phyloP scores from a whole-genome alignment of 2,797 vertebrate genomes.

The Brachyrhaphis roseni region DNA sequence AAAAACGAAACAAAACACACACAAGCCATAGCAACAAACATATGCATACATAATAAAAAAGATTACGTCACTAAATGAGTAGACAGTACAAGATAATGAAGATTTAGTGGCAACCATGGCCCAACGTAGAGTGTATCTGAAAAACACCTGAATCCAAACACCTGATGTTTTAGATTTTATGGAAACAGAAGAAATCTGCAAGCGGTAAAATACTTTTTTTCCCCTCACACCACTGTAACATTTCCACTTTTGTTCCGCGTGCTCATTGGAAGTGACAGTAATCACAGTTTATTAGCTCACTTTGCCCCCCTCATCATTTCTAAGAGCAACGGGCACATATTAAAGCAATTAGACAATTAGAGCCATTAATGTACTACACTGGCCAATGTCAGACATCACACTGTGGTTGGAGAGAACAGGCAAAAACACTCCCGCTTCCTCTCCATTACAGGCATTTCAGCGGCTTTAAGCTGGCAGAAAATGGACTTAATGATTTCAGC shows the following conservation, averaged over 20 bases:
- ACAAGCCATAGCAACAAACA: too few relatives aligned
- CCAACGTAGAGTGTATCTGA: too few relatives aligned
- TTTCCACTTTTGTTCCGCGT: conserved; percentile 35
- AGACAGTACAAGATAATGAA: too few relatives aligned
- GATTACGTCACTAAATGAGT: too few relatives aligned
- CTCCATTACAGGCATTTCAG: conserved; percentile 61
- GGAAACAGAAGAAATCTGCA: background rate
- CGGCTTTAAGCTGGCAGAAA: conserved; percentile 70
- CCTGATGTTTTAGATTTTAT: background rate
- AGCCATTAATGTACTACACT: conserved; percentile 69
- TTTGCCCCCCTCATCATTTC: conserved; percentile 66
- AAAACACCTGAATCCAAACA: too few relatives aligned
- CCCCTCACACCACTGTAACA: conserved; percentile 18
- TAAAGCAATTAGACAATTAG: conserved; percentile 78
- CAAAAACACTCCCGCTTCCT: conserved; percentile 43
- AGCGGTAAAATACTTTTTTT: background rate
- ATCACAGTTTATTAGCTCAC: conserved; percentile 73
- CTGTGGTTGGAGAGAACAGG: conserved; percentile 36
- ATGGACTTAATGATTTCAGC: conserved; percentile 68
- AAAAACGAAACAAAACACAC: too few relatives aligned
- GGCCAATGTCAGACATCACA: conserved; percentile 63
- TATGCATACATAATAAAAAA: too few relatives aligned
- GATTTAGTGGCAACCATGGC: too few relatives aligned
- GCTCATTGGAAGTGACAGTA: conserved; percentile 70
- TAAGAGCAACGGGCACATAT: conserved; percentile 65